These are phyloP conservation scores for Orthosia gothica DNA, from an alignment of 2,888 invertebrate species.

Conservation along the genomic window DNA sequence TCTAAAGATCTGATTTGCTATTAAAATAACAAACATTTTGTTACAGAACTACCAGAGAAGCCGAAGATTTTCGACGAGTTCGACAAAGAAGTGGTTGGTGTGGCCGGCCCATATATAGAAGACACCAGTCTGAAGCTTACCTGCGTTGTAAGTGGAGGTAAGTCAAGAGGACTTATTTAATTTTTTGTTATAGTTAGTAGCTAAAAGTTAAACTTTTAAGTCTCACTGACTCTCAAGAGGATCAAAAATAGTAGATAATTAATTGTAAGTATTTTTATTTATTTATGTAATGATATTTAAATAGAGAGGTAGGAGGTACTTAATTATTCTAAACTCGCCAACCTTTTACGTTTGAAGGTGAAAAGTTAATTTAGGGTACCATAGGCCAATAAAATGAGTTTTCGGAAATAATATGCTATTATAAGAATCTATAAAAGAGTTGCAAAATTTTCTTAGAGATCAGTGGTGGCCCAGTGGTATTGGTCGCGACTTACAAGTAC, in stretches of 20 bases:
- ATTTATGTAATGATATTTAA: too few species aligned
- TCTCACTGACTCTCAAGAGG: not conserved
- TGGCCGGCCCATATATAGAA: conserved; percentile 95
- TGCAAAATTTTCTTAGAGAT: too few species aligned
- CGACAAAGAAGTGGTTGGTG: conserved; percentile 92
- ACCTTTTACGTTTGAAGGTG: too few species aligned
- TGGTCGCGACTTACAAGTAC: too few species aligned
- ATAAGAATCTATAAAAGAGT: too few species aligned
- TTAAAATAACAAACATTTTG: conserved; percentile 37
- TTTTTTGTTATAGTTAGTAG: not conserved
- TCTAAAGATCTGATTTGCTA: too few species aligned
- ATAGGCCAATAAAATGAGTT: not conserved
- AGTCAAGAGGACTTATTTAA: conserved; percentile 63
- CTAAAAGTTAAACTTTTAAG: not conserved
- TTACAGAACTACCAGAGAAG: conserved; percentile 94
- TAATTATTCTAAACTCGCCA: too few species aligned
- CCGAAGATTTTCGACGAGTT: conserved; percentile 94
- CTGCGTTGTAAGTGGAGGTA: conserved; percentile 95
- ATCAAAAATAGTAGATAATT: not conserved
- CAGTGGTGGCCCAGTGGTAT: too few species aligned
- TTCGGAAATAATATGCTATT: not conserved
- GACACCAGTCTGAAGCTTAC: conserved; percentile 93
- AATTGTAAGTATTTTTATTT: too few species aligned
- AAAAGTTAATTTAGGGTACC: not conserved
- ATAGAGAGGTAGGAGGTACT: too few species aligned